Evolutionary conservation across 1,140 invertebrate species (phyloP), one percentile per base, ranked within the genome.

Genomic region (Heliconius nattereri): DNA sequence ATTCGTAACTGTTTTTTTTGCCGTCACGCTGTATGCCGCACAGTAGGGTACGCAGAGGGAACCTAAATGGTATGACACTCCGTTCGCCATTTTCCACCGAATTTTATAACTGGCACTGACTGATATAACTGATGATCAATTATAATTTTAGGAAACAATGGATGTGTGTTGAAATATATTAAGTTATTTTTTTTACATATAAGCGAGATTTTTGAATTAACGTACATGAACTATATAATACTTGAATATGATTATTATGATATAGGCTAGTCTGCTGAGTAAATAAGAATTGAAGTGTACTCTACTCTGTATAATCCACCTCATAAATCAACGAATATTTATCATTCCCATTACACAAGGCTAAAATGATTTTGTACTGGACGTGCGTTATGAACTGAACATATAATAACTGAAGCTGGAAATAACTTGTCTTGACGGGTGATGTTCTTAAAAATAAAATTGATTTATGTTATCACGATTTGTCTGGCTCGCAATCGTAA

Each of bases 391-490:
- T 35, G 37, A 23, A 76, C 75, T 70, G 37, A 40, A 40, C 60
- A 87, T 89, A 35, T 35, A 35, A 35, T 35, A 90, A 90, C 85
- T 80, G 85, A 81, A 78, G 71, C 83, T 83, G 71, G 80, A 83
- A 83, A 89, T 91, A 88, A 79, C 83, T 79, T 80, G 79, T 85
- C 79, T 84, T 83, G 79, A 84, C 74, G 83, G 85, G 83, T 85
- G 84, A 82, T 87, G 85, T 85, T 88, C 85, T 85, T 90, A 91
- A 90, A 90, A 90, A 89, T 89, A 76, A 73, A 81, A 83, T 89
- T 91, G 87, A 89, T 89, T 90, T 89, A 89, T 85, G 52, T 23
- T 80, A 80, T 74, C 78, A 86, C 81, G 83, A 88, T 88, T 87
- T 87, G 83, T 89, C 86, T 89, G 87, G 86, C 84, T 66, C 60